phyloP scores from a whole-genome alignment of 2,113 vertebrate genomes.

The Phalacrocorax carbo region DNA sequence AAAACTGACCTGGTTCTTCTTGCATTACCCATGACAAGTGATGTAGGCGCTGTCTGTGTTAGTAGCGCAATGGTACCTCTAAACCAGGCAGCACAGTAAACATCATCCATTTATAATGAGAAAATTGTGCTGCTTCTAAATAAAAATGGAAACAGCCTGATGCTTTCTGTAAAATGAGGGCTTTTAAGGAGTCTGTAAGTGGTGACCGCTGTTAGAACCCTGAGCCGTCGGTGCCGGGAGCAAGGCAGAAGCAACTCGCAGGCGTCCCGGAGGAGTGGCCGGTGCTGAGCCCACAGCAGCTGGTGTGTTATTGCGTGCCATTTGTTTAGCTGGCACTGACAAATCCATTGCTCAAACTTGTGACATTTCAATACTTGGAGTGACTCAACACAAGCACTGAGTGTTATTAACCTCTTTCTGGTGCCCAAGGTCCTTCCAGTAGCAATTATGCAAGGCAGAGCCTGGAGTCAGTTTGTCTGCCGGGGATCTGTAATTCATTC shows the following conservation, averaged over 20 bases:
- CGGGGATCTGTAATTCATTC: neutral
- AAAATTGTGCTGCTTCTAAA: neutral
- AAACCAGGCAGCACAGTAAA: neutral
- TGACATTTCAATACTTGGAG: neutral
- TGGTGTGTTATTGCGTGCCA: fast-evolving
- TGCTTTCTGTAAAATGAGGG: neutral
- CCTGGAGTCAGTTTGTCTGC: conserved; percentile 11
- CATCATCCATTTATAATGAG: neutral
- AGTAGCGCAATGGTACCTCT: neutral
- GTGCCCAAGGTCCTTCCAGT: neutral
- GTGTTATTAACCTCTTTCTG: neutral
- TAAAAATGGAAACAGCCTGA: neutral
- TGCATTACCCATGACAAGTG: neutral
- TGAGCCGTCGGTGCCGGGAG: fast-evolving
- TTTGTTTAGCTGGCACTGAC: neutral
- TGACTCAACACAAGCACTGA: neutral
- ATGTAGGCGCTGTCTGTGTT: neutral
- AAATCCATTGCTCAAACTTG: neutral
- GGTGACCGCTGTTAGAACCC: neutral
- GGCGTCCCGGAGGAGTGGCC: neutral
- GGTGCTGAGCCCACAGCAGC: neutral
- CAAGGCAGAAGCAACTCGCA: fast-evolving
- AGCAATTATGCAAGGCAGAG: neutral
- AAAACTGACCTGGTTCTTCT: neutral
- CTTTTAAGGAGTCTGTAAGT: neutral